Evolutionary conservation across 2,113 vertebrate genomes (phyloP).

Genomic region (Procavia capensis): DNA sequence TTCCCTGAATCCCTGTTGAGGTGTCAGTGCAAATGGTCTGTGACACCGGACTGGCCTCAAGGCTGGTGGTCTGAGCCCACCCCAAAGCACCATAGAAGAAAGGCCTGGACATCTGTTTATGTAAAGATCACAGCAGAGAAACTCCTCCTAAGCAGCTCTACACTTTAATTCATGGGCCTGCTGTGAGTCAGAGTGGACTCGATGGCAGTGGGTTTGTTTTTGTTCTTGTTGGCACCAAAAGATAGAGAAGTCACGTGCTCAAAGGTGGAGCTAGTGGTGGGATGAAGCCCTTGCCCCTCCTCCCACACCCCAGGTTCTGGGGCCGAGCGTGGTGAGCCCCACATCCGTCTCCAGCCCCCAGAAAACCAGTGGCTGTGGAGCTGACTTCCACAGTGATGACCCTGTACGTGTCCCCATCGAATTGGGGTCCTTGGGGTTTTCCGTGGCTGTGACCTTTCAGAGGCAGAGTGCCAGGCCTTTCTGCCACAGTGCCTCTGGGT

Average conservation of each 20-base stretch:
- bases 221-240: not conserved
- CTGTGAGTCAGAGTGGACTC: too few species aligned
- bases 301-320: not conserved
- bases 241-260: not conserved
- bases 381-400: too few species aligned
- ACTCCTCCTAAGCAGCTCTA: too few species aligned
- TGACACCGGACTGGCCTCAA: not conserved
- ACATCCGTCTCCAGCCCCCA: not conserved
- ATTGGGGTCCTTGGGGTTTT: not conserved
- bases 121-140: too few species aligned
- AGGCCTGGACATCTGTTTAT: too few species aligned
- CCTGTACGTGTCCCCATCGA: not conserved
- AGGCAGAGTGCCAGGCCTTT: not conserved
- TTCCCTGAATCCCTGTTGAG: rapidly evolving
- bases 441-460: not conserved
- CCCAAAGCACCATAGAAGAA: too few species aligned
- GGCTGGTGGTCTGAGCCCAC: not conserved
- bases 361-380: not conserved
- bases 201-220: not conserved
- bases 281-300: too few species aligned
- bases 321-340: not conserved
- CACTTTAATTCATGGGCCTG: too few species aligned
- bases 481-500: not conserved
- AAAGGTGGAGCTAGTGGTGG: too few species aligned
- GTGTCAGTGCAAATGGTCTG: not conserved